Conservation (phyloP, 2,888 invertebrate species). For the Sicus ferrugineus region DNA sequence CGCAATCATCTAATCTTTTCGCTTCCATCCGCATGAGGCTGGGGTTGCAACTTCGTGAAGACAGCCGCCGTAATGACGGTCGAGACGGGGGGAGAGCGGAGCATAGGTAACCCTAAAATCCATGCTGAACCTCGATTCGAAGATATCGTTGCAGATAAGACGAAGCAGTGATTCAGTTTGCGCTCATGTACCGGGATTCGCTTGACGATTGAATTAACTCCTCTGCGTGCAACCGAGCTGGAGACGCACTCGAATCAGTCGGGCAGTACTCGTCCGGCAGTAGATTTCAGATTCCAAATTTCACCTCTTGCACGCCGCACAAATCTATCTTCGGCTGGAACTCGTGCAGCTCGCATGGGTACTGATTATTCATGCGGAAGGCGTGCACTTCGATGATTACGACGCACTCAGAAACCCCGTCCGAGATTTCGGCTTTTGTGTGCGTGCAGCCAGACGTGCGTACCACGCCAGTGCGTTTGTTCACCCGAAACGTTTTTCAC, state of each 20-base stretch:
- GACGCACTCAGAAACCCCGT: slow-evolving; percentile 27
- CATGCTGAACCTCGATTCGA: slow-evolving; percentile 33
- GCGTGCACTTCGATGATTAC: slow-evolving; percentile 48
- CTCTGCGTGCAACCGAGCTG: neutral
- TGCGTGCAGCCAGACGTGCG: slow-evolving; percentile 35
- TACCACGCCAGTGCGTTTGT: too few relatives aligned
- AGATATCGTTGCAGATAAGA: slow-evolving; percentile 9
- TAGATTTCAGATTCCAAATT: too few relatives aligned
- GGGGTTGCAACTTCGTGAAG: slow-evolving; percentile 32
- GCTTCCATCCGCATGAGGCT: slow-evolving; percentile 51
- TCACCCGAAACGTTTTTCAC: too few relatives aligned
- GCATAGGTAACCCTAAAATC: neutral
- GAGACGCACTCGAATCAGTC: too few relatives aligned
- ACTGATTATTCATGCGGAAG: slow-evolving; percentile 46
- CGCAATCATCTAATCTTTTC: slow-evolving; percentile 65
- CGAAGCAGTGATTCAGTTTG: too few relatives aligned
- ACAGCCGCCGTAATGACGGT: neutral
- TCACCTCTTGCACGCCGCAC: neutral
- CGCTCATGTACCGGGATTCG: neutral
- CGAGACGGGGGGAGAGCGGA: neutral
- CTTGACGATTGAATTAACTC: slow-evolving; percentile 9
- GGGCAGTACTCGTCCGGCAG: too few relatives aligned
- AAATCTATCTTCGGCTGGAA: slow-evolving; percentile 5
- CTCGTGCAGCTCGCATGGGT: slow-evolving; percentile 32
- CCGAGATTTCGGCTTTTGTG: slow-evolving; percentile 31